A percentile compares a stretch with the other conserved stretches of the same genome.
phyloP scores from a whole-genome alignment of 2,888 invertebrate species.

The Spicauda simplicius region DNA sequence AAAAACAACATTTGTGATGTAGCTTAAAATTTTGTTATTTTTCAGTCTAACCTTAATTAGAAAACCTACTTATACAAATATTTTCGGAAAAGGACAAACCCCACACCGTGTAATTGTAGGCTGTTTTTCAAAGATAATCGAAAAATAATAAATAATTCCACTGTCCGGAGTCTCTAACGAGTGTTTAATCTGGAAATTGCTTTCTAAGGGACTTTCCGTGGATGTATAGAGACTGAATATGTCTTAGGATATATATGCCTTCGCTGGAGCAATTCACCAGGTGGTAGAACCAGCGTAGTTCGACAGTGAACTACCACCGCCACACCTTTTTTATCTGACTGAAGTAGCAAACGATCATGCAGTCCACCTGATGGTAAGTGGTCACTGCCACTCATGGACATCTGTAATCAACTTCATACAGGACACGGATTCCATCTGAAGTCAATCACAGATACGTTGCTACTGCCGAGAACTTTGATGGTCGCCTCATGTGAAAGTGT shows the following conservation, averaged over 20 bases:
- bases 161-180: constrained; percentile 44
- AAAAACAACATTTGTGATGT: background rate
- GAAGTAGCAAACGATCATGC: too few species aligned
- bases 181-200: constrained; percentile 59
- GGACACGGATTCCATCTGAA: too few species aligned
- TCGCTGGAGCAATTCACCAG: too few species aligned
- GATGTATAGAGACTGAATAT: constrained; percentile 14
- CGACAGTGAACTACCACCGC: too few species aligned
- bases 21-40: background rate
- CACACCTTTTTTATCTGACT: too few species aligned
- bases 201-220: constrained; percentile 43
- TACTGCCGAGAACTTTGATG: too few species aligned
- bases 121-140: constrained; percentile 48
- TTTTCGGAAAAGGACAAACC: background rate
- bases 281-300: too few species aligned
- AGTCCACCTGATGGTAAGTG: too few species aligned
- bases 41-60: background rate
- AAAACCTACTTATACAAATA: background rate
- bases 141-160: constrained; percentile 55
- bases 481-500: too few species aligned
- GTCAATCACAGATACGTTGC: too few species aligned
- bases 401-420: too few species aligned
- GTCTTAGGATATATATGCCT: background rate
- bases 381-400: too few species aligned
- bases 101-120: background rate